These are phyloP conservation scores for Nestor notabilis DNA, from an alignment of 2,113 vertebrate genomes.

Conservation along the genomic window DNA sequence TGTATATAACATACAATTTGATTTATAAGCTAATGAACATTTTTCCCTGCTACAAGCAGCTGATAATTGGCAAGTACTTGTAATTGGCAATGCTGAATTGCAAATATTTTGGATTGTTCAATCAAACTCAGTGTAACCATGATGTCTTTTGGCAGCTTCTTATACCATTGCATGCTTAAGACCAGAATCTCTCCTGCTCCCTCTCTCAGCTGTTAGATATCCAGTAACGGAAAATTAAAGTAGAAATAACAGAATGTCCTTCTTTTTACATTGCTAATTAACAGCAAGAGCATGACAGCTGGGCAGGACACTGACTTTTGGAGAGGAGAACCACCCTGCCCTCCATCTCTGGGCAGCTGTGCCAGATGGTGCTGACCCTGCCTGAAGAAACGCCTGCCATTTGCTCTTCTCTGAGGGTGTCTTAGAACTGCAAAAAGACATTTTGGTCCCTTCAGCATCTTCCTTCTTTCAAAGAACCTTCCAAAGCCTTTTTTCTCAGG, in stretches of 20 bases:
- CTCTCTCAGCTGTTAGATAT: neutral
- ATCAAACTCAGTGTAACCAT: slow-evolving; percentile 51
- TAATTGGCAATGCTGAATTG: slow-evolving; percentile 58
- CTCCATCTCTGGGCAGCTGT: neutral
- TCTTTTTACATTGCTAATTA: neutral
- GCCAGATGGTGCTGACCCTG: neutral
- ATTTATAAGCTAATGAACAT: slow-evolving; percentile 42
- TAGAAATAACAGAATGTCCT: neutral
- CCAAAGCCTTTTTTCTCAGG: neutral
- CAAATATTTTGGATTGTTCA: slow-evolving; percentile 71
- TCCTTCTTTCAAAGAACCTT: neutral
- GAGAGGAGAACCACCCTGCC: neutral
- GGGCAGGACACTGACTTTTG: neutral
- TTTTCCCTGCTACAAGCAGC: slow-evolving; percentile 24
- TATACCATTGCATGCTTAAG: neutral
- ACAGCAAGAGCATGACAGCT: neutral
- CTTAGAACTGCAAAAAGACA: neutral
- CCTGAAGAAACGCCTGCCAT: neutral
- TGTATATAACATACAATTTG: neutral
- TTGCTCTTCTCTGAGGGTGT: neutral
- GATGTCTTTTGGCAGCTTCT: slow-evolving; percentile 67
- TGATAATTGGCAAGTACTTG: slow-evolving; percentile 66
- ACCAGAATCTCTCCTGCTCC: neutral
- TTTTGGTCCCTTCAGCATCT: neutral
- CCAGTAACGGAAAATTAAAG: neutral